Evolutionary conservation across 2,113 vertebrate genomes (phyloP), one percentile per base, ranked within the genome.

Genomic region (Carollia perspicillata): DNA sequence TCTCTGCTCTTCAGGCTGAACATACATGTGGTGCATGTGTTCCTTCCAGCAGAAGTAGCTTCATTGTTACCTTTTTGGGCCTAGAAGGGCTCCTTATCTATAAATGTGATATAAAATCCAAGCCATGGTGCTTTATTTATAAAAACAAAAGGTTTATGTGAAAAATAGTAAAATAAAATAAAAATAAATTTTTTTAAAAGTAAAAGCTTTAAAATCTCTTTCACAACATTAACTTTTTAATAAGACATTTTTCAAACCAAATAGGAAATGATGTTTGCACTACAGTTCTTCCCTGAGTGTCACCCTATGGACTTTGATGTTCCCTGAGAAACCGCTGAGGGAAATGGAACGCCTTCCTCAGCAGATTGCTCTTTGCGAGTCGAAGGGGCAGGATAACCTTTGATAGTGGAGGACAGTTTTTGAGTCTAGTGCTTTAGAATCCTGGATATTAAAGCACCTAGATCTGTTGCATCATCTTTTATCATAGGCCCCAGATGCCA

Each of bases 41-140:
- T 96, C 84, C 92, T 97, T 93, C 93, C 63, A 40, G 42, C 68
- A 40, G 22, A 71, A 90, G 42, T 84, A 49, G 93, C 87, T 97
- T 84, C 91, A 80, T 84, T 93, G n/a, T 94, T 74, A 90, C 26
- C 84, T 58, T 53, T 86, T 96, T 84, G 96, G 95, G 85, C 78
- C 81, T 97, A 92, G 88, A 89, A 69, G 51, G 51, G 97, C 95
- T 96, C 90, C 89, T 98, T 84, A 96, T 98, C 97, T 98, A 97
- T 98, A 98, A 98, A 97, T 98, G 98, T 98, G 98, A 98, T 96
- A 98, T 3, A 63, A 95, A 97, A 44, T 92, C 96, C 97, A 95
- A 96, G 78, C 95, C 92, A 58, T 97, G 95, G 96, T 92, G 95
- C 85, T 97, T 94, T 98, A 98, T 98, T 98, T 98, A 98, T 98